Base-by-base conservation (phyloP, 2,888 invertebrate species). In the Cantharis flavilabris region DNA sequence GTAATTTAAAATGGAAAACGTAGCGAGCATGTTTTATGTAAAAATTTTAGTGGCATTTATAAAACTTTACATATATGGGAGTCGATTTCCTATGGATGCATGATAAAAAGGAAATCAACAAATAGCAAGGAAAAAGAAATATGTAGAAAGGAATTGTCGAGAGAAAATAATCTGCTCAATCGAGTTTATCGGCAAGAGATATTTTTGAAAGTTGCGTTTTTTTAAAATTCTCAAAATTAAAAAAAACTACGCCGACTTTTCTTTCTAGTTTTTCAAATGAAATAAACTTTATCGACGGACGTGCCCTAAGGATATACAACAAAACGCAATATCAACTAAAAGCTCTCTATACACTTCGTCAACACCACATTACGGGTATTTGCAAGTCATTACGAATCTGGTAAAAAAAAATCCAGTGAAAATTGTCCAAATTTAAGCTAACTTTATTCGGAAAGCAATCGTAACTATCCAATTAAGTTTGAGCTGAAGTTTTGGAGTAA, bases 301-400 rank as follows among this genome's bases (percentile, higher is more conserved):
- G n/a, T n/a, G n/a, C 7, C 49, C 49, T 49, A 49, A 49, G 49
- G 49, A 49, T 49, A 49, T 49, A 49, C 49, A 49, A 49, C 63
- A 70, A 28, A 73, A 70, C 14, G 64, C 70, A 70, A 72, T 76
- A 76, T 76, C 76, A 70, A 73, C 76, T 70, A 70, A 62, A 72
- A 70, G 71, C 71, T 67, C 62, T 18, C 49, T 67, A 62, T 67
- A 64, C 69, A 62, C 63, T 28, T 30, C 64, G 70, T 70, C 33
- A 69, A 28, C 28, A 69, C 9, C 67, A n/a, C 63, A 23, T 33
- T 49, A 49, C 69, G 73, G n/a, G 33, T 13, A 71, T 71, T 26
- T 26, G 67, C 71, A 71, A 75, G 62, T 75, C 72, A 72, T 76
- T 62, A 69, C 49, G 49, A 49, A n/a, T n/a, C n/a, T 49, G 49